Base-by-base conservation (phyloP, 2,888 invertebrate genomes). In the Hylaea fasciaria region DNA sequence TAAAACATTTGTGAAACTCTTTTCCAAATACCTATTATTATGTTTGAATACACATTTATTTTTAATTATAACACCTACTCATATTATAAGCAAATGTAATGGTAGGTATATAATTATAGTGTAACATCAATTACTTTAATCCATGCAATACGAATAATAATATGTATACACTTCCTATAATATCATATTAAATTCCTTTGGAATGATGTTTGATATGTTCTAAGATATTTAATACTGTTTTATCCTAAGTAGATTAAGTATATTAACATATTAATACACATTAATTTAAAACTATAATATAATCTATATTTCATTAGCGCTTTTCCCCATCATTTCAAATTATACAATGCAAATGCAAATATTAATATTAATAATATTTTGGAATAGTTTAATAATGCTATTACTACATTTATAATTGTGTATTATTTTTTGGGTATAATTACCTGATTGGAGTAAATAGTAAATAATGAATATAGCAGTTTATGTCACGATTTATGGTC, bases 221-320 rank as follows among this genome's bases (percentile, higher is more conserved):
- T 82, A 82, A 70, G 70, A 76, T 78, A 77, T 73, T 60, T 70
- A 74, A 73, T 77, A 81, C 72, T 75, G 72, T 57, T 66, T 22
- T 66, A 48, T 8, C 3, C 14, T 52, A 47, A n/a, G n/a, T n/a
- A n/a, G n/a, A n/a, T n/a, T n/a, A n/a, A n/a, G n/a, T 11, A 45
- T n/a, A 32, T 11, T 35, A 37, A 32, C 17, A 14, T 44, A n/a
- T 9, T 14, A 28, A 16, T 9, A 16, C 39, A 56, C 13, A 40
- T 32, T 9, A 35, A 10, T 44, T 49, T n/a, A 7, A 3, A 37
- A 40, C n/a, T 47, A 41, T 59, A 46, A 35, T 71, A 81, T 49
- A 81, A 79, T 82, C 50, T 60, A 83, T 85, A 83, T 70, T 83
- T 87, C 84, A 88, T 85, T 91, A 91, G 91, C 91, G 91, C 91